Evolutionary conservation across 2,888 invertebrate species (phyloP).

Genomic region (Agrotis puta): DNA sequence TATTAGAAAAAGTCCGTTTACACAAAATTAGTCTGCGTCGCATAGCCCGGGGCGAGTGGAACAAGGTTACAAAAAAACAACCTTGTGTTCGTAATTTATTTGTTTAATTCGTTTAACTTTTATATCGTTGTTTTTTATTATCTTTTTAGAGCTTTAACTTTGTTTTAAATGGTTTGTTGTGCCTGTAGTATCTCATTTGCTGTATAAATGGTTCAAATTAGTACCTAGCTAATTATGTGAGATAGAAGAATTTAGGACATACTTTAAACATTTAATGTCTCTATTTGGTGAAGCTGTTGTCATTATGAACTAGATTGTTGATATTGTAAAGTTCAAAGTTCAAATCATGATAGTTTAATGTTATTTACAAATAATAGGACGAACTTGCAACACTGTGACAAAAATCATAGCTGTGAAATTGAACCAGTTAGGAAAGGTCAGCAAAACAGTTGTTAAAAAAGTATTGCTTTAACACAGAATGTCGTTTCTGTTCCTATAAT

Average conservation of each 20-base stretch:
- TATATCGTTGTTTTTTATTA: constrained; percentile 30
- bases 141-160: constrained; percentile 22
- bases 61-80: constrained; percentile 18
- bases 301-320: no score
- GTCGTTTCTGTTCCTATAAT: no score
- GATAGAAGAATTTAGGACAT: not conserved
- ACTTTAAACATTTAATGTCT: no score
- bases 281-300: no score
- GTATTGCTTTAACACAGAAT: no score
- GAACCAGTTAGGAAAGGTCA: no score
- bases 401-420: no score
- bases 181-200: not conserved
- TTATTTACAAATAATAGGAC: no score
- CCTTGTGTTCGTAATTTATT: constrained; percentile 37
- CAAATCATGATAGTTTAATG: no score
- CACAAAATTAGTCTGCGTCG: constrained; percentile 1
- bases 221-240: not conserved
- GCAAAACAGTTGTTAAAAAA: no score
- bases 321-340: no score
- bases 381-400: no score
- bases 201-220: not conserved
- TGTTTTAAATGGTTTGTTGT: constrained; percentile 20
- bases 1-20: not conserved
- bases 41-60: constrained; percentile 22
- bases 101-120: constrained; percentile 46